phyloP scores from a whole-genome alignment of 2,888 invertebrate genomes.

The Mechanitis messenoides region DNA sequence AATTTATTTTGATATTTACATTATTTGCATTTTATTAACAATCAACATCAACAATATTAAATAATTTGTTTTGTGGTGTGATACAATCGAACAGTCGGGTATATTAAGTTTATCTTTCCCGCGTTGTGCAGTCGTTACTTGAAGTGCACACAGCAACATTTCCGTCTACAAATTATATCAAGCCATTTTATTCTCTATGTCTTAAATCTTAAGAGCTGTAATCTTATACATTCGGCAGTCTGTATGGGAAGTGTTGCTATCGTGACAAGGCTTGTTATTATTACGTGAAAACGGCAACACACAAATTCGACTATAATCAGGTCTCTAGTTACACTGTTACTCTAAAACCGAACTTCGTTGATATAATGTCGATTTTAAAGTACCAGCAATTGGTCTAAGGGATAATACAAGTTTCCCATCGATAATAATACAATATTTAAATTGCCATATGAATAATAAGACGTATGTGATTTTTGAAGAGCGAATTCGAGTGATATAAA shows the following conservation, averaged over 20 bases:
- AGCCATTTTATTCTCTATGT: slow-evolving; percentile 22
- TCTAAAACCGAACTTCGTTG: slow-evolving; percentile 28
- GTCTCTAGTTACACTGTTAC: slow-evolving; percentile 27
- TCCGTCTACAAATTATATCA: slow-evolving; percentile 28
- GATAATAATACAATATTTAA: slow-evolving; percentile 16
- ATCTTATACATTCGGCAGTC: slow-evolving; percentile 28
- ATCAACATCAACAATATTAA: slow-evolving; percentile 87
- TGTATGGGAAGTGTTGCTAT: slow-evolving; percentile 35
- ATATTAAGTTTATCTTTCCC: slow-evolving; percentile 52
- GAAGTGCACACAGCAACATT: slow-evolving; percentile 35
- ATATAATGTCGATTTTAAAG: slow-evolving; percentile 26
- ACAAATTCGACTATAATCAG: slow-evolving; percentile 31
- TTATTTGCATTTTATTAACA: slow-evolving; percentile 87
- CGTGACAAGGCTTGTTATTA: slow-evolving; percentile 51
- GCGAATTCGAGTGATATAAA: slow-evolving; percentile 16
- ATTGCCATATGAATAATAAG: slow-evolving; percentile 15
- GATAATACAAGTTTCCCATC: slow-evolving; percentile 26
- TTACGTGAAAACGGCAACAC: slow-evolving; percentile 43
- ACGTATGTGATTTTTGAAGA: slow-evolving; percentile 18
- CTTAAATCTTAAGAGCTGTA: slow-evolving; percentile 25
- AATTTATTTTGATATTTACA: slow-evolving; percentile 83
- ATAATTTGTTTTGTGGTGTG: slow-evolving; percentile 76
- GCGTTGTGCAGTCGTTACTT: slow-evolving; percentile 38
- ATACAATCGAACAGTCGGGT: slow-evolving; percentile 67
- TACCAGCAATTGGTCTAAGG: slow-evolving; percentile 25